Evolutionary conservation across 2,797 vertebrate genomes (phyloP).

Genomic region (Siniperca scherzeri): DNA sequence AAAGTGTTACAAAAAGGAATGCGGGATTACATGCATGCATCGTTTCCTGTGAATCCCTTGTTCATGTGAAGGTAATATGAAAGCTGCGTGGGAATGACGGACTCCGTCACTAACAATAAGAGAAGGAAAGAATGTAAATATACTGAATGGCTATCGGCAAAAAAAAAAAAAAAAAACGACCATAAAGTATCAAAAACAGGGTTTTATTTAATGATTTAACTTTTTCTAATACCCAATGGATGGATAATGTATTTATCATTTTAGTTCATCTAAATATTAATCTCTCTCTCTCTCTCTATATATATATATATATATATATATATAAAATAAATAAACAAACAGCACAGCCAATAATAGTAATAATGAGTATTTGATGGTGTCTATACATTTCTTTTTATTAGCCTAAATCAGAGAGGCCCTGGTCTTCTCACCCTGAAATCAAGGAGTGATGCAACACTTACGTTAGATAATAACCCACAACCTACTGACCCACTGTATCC

Average conservation of each 20-base stretch:
- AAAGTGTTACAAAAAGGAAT: neutral
- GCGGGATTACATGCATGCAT: neutral
- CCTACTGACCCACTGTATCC: constrained; percentile 53
- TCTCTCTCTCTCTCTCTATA: too few relatives aligned
- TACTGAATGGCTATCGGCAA: too few relatives aligned
- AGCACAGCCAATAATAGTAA: neutral
- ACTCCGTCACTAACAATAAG: neutral
- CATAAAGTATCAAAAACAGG: neutral
- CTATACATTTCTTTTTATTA: neutral
- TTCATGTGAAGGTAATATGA: neutral
- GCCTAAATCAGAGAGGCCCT: neutral
- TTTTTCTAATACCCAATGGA: neutral
- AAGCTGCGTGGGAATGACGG: neutral
- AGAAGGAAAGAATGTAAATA: too few relatives aligned
- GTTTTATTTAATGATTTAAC: neutral
- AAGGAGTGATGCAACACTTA: constrained; percentile 58
- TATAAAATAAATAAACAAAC: neutral
- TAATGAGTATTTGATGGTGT: neutral
- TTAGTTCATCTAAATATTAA: neutral
- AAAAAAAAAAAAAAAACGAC: neutral
- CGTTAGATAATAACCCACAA: constrained; percentile 44
- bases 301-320: too few relatives aligned
- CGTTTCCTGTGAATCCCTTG: neutral
- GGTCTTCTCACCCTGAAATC: constrained; percentile 17
- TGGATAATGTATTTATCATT: neutral